Base-by-base conservation (phyloP, 2,888 invertebrate species). In the Cantharis nigra region DNA sequence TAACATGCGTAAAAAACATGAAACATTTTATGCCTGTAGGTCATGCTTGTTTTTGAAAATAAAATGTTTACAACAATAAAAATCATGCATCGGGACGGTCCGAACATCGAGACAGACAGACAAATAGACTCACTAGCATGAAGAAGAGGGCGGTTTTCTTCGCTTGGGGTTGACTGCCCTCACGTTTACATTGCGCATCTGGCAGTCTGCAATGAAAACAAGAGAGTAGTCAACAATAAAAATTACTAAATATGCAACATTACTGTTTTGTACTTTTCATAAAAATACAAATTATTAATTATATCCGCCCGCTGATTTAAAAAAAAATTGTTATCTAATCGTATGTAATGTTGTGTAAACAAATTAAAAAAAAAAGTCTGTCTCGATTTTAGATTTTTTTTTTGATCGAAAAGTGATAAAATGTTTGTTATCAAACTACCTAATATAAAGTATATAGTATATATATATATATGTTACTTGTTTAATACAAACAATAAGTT, bases 121-220 rank as follows among this genome's bases (percentile, higher is more conserved):
- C 85, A 87, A 83, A 83, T 82, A 90, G 90, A 92, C 92, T 92
- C 92, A 92, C 92, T 91, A 92, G 91, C 91, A 92, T 90, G 91
- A 91, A 90, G 92, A 90, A 89, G 91, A 90, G 90, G 91, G 90
- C 89, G 91, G 90, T 91, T 91, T 91, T 90, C 91, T 91, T 91
- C 91, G 90, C 90, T 91, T 91, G 90, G 90, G 90, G 91, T 91
- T 91, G 91, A 92, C 92, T 91, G 92, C 92, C 91, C 92, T 92
- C 91, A 91, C 92, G 91, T 92, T 92, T 91, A 92, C 92, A 92
- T 92, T 92, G 91, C 92, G 92, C 92, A 91, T 92, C 92, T 92
- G 92, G 91, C 91, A 92, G 92, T 93, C 93, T 93, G 92, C 92
- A 93, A 93, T 92, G 92, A 92, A 91, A 92, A 92, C 92, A 92